Percentiles rank a stretch among this genome's conserved stretches.
These are phyloP conservation scores for Zoroaster sp. DNA, from an alignment of 53 echinoderm and acorn worm species.

Conservation along the genomic window DNA sequence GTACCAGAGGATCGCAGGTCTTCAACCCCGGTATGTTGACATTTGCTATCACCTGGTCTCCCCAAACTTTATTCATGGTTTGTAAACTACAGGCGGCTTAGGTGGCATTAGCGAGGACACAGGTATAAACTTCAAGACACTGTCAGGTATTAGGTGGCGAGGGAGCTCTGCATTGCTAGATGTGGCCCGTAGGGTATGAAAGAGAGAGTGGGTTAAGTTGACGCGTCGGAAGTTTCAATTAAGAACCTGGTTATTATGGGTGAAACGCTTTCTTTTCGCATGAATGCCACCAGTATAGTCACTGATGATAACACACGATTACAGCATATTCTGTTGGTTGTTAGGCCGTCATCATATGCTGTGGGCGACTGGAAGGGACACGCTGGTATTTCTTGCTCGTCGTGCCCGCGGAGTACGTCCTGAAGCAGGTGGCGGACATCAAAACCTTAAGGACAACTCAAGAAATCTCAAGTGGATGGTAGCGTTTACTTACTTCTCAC, in stretches of 20 bases:
- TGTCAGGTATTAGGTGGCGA: background rate
- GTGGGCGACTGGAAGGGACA: conserved; percentile 20
- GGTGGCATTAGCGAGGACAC: background rate
- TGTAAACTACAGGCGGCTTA: conserved; percentile 22
- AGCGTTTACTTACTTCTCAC: background rate
- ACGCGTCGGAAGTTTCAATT: conserved; percentile 43
- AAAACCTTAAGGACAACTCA: background rate
- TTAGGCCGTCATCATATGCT: background rate
- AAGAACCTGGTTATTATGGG: conserved; percentile 2
- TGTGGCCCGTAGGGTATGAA: background rate
- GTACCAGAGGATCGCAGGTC: background rate
- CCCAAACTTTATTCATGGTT: background rate
- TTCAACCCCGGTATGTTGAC: conserved; percentile 36
- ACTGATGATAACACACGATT: background rate
- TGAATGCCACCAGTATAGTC: background rate
- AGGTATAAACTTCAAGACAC: background rate
- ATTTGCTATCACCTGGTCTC: conserved; percentile 16
- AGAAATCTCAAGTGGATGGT: background rate
- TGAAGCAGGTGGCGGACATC: conserved; percentile 19
- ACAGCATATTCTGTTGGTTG: conserved; percentile 25
- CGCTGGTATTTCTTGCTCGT: conserved; percentile 7
- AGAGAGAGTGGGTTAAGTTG: background rate
- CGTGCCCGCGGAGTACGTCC: background rate
- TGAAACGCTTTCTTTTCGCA: conserved; percentile 11
- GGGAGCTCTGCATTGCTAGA: too few species aligned